These are phyloP conservation scores for Chanos chanos DNA, from an alignment of 2,797 vertebrate species.

Conservation along the genomic window DNA sequence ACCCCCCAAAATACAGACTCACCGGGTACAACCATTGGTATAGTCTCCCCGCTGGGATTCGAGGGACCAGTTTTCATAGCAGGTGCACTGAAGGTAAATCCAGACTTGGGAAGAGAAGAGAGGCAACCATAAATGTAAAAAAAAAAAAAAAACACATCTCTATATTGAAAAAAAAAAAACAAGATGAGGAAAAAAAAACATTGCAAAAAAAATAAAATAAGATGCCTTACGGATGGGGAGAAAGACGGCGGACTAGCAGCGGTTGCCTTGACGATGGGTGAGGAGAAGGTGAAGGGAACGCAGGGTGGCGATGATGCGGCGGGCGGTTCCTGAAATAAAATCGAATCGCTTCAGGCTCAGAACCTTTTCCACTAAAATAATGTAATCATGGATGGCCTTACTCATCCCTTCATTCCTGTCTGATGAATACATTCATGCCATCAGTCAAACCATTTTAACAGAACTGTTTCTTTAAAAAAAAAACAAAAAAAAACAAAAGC, in stretches of 20 bases:
- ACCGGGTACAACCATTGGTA: slow-evolving; percentile 68
- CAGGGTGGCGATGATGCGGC: slow-evolving; percentile 65
- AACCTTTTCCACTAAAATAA: too few relatives aligned
- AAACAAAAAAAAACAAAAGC: too few relatives aligned
- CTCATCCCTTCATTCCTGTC: too few relatives aligned
- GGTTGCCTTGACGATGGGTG: slow-evolving; percentile 93
- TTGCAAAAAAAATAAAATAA: neutral
- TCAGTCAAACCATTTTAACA: too few relatives aligned
- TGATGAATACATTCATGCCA: too few relatives aligned
- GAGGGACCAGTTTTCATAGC: slow-evolving; percentile 79
- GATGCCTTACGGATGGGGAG: slow-evolving; percentile 79
- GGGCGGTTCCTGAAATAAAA: slow-evolving; percentile 72
- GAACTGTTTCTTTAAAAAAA: too few relatives aligned
- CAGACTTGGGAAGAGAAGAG: slow-evolving; percentile 65
- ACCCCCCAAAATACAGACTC: slow-evolving; percentile 11
- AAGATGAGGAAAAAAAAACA: too few relatives aligned
- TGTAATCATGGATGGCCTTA: too few relatives aligned
- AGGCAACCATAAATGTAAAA: neutral
- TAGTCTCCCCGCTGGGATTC: slow-evolving; percentile 69
- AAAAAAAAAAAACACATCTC: too few relatives aligned
- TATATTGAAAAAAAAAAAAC: too few relatives aligned
- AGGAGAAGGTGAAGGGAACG: slow-evolving; percentile 88
- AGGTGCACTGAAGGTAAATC: slow-evolving; percentile 94
- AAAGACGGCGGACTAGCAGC: slow-evolving; percentile 83
- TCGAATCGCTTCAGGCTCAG: too few relatives aligned